These are phyloP conservation scores for Scatophagus argus DNA, from an alignment of 2,113 vertebrate genomes.

Conservation along the genomic window DNA sequence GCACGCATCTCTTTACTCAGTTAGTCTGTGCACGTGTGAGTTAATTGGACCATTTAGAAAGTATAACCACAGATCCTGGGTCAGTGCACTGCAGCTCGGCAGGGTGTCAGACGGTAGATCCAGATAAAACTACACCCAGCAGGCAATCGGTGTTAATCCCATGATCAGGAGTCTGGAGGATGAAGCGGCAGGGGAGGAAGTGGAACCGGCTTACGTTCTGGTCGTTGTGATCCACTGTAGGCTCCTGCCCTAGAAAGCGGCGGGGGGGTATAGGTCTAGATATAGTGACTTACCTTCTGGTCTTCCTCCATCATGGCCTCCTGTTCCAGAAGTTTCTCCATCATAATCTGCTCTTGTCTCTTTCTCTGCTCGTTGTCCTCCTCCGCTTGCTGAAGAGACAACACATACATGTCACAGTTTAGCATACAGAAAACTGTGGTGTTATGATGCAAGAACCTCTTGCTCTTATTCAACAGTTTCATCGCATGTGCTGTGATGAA, in stretches of 20 bases:
- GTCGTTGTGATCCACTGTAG: conserved; percentile 8
- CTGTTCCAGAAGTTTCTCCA: conserved; percentile 95
- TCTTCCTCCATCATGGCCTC: conserved; percentile 92
- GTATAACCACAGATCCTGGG: conserved; percentile 41
- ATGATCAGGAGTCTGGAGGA: conserved; percentile 40
- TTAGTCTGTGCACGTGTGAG: conserved; percentile 7
- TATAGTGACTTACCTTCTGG: conserved; percentile 86
- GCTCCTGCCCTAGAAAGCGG: conserved; percentile 17
- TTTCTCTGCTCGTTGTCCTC: conserved; percentile 93
- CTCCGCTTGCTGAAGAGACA: conserved; percentile 89
- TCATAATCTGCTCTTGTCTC: conserved; percentile 93
- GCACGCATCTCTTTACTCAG: background rate
- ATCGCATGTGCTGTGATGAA: background rate
- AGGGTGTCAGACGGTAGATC: conserved; percentile 24
- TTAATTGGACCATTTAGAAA: conserved; percentile 41
- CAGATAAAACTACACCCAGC: conserved; percentile 45
- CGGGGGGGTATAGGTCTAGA: background rate
- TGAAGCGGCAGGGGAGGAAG: conserved; percentile 28
- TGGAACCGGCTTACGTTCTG: conserved; percentile 33
- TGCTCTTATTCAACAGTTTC: background rate
- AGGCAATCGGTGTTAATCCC: conserved; percentile 52
- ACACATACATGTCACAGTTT: background rate
- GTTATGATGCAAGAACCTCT: background rate
- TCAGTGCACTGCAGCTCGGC: conserved; percentile 53
- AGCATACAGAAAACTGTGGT: background rate